Percentiles rank a stretch among this genome's conserved stretches.
Conservation (phyloP, 2,888 invertebrate species). For the Eupithecia inturbata region DNA sequence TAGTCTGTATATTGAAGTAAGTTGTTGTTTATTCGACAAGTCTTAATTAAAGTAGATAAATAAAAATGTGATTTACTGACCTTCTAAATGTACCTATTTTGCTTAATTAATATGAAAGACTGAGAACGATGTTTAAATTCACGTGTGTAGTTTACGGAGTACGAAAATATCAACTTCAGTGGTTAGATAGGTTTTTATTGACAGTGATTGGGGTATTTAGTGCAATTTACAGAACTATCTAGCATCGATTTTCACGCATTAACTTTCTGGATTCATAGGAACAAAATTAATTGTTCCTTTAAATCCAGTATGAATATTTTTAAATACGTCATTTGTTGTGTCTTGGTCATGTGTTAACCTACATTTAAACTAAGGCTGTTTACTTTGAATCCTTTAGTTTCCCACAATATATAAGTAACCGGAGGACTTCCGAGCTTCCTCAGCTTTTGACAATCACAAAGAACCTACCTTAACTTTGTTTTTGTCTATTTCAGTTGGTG, state of each 20-base stretch:
- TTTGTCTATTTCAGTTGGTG: constrained; percentile 44
- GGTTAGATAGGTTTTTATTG: not conserved
- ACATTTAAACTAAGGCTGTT: not conserved
- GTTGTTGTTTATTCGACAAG: not conserved
- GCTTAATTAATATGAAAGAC: not conserved
- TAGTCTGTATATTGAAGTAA: not conserved
- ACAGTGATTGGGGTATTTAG: not conserved
- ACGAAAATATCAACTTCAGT: not conserved
- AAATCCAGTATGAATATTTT: not conserved
- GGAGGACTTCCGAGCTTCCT: not conserved
- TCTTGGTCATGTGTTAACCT: not conserved
- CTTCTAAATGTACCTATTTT: not conserved
- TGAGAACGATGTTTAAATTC: not conserved
- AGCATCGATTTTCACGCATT: not conserved
- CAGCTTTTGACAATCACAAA: not conserved
- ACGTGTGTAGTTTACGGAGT: not conserved
- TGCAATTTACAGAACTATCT: not conserved
- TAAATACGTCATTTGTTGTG: too few species aligned
- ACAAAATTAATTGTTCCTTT: too few species aligned
- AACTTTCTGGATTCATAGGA: not conserved
- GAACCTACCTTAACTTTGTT: not conserved
- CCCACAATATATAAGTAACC: not conserved
- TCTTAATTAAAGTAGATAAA: not conserved
- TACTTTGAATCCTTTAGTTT: not conserved
- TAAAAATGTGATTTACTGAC: not conserved